Base-by-base conservation (phyloP, 1,140 invertebrate species). In the Lucilia cuprina region DNA sequence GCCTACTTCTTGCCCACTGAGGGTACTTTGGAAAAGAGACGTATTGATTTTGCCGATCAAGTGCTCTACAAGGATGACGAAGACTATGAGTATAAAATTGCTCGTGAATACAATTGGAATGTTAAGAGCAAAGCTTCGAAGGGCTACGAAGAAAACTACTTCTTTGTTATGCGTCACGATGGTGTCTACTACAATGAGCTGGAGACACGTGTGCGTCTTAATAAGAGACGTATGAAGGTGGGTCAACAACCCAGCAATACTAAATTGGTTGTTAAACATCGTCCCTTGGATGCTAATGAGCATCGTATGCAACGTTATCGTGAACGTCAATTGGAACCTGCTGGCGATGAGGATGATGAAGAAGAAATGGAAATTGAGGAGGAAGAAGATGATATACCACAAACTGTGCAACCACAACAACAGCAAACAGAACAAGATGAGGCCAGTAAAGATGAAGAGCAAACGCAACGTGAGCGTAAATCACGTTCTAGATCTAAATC, bases 71-170 rank as follows among this genome's bases (percentile, higher is more conserved):
- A 95, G 85, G 97, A 98, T 82, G 97, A 97, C 2, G 96, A 98
- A 83, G 96, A 97, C 84, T 99, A 98, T 90, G 97, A 98, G 86
- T 98, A 98, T 87, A 97, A 97, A 92, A 98, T 98, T 95, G 96
- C 97, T 0, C 93, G 97, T 86, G 97, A 98, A 91, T 98, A 98
- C 88, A 98, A 98, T 88, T 99, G 98, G 98, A 99, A 99, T 92
- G 98, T 99, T 2, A 99, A 99, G 91, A 99, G 97, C 91, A 99
- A 99, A 93, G 95, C 97, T 0, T 98, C 97, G 0, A 98, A 99
- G 91, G 98, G 98, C 60, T 99, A 99, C 89, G 98, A 99, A 92
- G 98, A 99, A 91, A 99, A 98, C 91, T 99, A 99, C 91, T 99
- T 99, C 92, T 96, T 99, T 91, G 96, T 99, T 83, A 94, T 98